These are phyloP conservation scores for Coptodon rendalli DNA, from an alignment of 2,113 vertebrate genomes.

Conservation along the genomic window DNA sequence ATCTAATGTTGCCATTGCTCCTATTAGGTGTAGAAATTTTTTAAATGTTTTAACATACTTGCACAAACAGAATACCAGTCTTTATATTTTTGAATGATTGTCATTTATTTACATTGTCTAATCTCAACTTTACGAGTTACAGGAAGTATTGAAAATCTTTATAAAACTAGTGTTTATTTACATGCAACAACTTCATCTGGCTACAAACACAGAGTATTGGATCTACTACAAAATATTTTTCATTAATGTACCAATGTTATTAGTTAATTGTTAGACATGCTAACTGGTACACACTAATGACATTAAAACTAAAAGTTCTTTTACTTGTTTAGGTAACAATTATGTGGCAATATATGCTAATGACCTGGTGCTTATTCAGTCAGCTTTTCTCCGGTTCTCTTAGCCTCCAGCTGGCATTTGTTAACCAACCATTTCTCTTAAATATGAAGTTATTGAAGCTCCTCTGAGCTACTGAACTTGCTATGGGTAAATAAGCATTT, in stretches of 20 bases:
- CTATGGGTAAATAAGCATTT: not conserved
- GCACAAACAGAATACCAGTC: not conserved
- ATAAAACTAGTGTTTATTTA: not conserved
- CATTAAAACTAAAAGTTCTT: not conserved
- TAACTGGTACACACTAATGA: not conserved
- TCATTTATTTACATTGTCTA: not conserved
- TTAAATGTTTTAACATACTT: not conserved
- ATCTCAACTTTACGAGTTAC: not conserved
- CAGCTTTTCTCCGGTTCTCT: not conserved
- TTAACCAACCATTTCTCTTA: not conserved
- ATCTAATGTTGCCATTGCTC: not conserved
- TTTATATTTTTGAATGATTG: not conserved
- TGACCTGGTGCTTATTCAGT: not conserved
- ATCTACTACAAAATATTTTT: not conserved
- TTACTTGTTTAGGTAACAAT: not conserved
- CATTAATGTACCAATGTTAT: not conserved
- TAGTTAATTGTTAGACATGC: not conserved
- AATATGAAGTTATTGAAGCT: not conserved
- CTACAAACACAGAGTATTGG: not conserved
- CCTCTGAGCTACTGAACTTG: not conserved
- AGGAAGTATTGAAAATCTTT: not conserved
- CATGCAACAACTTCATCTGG: not conserved
- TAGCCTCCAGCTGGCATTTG: not conserved
- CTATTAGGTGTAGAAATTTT: not conserved
- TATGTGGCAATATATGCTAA: not conserved